Evolutionary conservation across 2,113 vertebrate genomes (phyloP).

Genomic region (Heteronetta atricapilla): DNA sequence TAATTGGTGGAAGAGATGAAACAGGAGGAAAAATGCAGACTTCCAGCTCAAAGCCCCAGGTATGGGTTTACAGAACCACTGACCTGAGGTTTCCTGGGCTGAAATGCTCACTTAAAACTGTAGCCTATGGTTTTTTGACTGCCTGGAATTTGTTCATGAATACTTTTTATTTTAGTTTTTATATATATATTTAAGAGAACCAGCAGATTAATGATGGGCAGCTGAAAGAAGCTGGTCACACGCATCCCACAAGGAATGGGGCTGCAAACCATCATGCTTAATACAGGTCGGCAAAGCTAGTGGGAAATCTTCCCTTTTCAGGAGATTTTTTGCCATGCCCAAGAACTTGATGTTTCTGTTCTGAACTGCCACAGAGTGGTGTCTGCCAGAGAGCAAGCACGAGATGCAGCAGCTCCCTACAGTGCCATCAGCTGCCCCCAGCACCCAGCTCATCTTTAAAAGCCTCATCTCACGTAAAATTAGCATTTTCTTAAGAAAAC

Average conservation of each 20-base stretch:
- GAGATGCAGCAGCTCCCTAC: constrained; percentile 65
- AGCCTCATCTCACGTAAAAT: not conserved
- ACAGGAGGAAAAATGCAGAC: not conserved
- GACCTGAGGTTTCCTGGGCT: not conserved
- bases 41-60: not conserved
- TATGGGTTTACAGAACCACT: not conserved
- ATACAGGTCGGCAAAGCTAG: fast-evolving
- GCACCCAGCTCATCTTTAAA: not conserved
- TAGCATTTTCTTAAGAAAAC: not conserved
- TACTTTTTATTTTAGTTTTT: not conserved
- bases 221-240: not conserved
- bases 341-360: not conserved
- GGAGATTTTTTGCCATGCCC: not conserved
- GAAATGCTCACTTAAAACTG: not conserved
- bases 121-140: not conserved
- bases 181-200: not conserved
- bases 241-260: not conserved
- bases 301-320: not conserved
- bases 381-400: constrained; percentile 44
- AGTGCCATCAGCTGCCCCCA: constrained; percentile 49
- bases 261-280: not conserved
- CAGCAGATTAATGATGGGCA: not conserved
- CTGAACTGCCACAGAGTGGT: not conserved
- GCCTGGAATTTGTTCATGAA: not conserved
- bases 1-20: not conserved